Evolutionary conservation across 2,888 invertebrate genomes (phyloP).

Genomic region (Ectropis crepuscularia): DNA sequence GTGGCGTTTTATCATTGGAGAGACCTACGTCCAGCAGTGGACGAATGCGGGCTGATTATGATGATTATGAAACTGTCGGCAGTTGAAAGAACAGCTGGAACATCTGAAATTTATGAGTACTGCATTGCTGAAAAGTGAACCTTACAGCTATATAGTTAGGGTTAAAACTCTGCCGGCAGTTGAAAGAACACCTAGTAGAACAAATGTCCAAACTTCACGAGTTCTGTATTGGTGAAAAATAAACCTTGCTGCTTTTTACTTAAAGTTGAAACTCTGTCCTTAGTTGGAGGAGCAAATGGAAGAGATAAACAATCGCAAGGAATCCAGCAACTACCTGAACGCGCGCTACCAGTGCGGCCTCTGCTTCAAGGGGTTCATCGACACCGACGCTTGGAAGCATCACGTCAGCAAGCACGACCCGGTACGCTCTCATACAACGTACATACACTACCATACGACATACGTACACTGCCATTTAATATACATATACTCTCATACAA

Average conservation of each 20-base stretch:
- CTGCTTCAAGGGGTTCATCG: constrained; percentile 75
- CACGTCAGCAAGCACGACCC: constrained; percentile 70
- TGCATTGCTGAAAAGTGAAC: no score
- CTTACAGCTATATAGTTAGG: not conserved
- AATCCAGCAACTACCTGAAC: constrained; percentile 70
- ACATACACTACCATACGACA: not conserved
- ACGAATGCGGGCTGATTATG: no score
- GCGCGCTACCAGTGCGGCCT: constrained; percentile 70
- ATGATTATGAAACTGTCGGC: no score
- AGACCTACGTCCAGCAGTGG: no score
- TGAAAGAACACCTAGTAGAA: not conserved
- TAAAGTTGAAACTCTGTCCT: constrained; percentile 6
- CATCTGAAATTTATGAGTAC: no score
- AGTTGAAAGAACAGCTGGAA: no score
- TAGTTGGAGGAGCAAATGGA: constrained; percentile 70
- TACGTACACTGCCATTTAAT: not conserved
- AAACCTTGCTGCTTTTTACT: not conserved
- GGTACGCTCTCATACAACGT: constrained; percentile 47
- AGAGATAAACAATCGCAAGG: constrained; percentile 66
- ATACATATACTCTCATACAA: not conserved
- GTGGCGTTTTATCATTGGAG: no score
- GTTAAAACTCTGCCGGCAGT: no score
- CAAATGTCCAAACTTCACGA: not conserved
- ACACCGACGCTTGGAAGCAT: constrained; percentile 70
- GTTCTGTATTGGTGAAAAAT: not conserved